phyloP scores from a whole-genome alignment of 2,888 invertebrate species.

The Erebia palarica region DNA sequence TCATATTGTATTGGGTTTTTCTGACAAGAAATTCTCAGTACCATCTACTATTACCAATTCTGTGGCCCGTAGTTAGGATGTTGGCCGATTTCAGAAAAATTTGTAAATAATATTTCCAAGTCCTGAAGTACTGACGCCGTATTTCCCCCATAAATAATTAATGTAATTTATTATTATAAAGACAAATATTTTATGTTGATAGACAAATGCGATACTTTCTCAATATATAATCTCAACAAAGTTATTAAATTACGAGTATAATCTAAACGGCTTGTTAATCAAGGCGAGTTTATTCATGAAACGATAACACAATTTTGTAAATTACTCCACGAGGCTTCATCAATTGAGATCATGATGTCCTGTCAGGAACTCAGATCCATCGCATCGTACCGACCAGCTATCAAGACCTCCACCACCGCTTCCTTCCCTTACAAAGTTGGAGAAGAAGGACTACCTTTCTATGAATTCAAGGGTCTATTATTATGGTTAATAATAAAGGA shows the following conservation, averaged over 20 bases:
- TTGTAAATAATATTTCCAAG: too few relatives aligned
- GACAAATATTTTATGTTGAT: background rate
- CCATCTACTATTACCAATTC: too few relatives aligned
- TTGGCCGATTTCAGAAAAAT: background rate
- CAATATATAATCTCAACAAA: background rate
- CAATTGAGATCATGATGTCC: slow-evolving; percentile 23
- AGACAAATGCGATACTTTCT: background rate
- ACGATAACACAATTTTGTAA: slow-evolving; percentile 21
- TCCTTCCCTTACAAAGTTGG: background rate
- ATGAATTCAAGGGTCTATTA: slow-evolving; percentile 10
- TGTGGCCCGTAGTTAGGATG: background rate
- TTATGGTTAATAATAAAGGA: slow-evolving; percentile 21
- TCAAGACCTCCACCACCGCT: background rate
- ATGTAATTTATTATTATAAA: too few relatives aligned
- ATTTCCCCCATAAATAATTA: too few relatives aligned
- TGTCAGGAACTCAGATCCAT: too few relatives aligned
- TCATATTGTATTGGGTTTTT: too few relatives aligned
- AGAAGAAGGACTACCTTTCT: background rate
- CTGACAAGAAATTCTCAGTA: too few relatives aligned
- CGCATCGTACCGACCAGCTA: background rate
- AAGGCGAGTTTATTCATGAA: slow-evolving; percentile 19
- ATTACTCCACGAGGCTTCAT: slow-evolving; percentile 15
- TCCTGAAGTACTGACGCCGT: too few relatives aligned
- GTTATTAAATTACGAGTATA: background rate
- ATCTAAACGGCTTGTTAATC: slow-evolving; percentile 17